phyloP scores from a whole-genome alignment of 35 echinoderm and acorn worm genomes.

The Apostichopus japonicus region DNA sequence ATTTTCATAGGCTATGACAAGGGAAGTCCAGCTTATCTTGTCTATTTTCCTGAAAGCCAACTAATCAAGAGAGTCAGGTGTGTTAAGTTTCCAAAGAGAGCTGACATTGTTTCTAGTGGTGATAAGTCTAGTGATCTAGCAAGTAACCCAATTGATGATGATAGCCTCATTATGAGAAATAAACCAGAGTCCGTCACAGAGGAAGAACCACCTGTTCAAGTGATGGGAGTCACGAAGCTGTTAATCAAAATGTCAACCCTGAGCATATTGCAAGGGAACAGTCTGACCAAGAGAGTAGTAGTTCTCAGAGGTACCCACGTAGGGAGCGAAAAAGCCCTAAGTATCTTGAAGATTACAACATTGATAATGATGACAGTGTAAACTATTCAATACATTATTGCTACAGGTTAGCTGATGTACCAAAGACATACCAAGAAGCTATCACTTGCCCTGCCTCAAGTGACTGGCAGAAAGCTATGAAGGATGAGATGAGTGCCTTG shows the following conservation, averaged over 20 bases:
- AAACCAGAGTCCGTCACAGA: too few relatives aligned
- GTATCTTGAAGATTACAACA: constrained; percentile 47
- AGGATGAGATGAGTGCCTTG: constrained; percentile 25
- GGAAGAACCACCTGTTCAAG: too few relatives aligned
- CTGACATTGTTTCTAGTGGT: too few relatives aligned
- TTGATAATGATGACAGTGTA: constrained; percentile 42
- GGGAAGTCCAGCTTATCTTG: too few relatives aligned
- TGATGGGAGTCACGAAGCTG: too few relatives aligned
- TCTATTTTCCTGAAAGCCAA: too few relatives aligned
- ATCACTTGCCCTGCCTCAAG: background rate
- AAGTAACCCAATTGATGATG: constrained; percentile 6
- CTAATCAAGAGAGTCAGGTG: too few relatives aligned
- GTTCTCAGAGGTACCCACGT: constrained; percentile 37
- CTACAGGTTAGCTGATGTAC: constrained; percentile 41
- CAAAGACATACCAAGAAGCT: constrained; percentile 62
- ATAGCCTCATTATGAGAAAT: too few relatives aligned
- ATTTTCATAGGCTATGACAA: too few relatives aligned
- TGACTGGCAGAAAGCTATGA: constrained; percentile 63
- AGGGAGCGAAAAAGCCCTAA: constrained; percentile 9
- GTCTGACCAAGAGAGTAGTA: background rate
- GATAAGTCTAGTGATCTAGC: too few relatives aligned
- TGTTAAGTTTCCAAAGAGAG: too few relatives aligned
- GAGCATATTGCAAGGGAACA: background rate
- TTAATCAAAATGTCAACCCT: background rate
- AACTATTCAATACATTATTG: constrained; percentile 56